Evolutionary conservation across 2,113 vertebrate genomes (phyloP), one percentile per base, ranked within the genome.

Genomic region (Ciconia maguari): DNA sequence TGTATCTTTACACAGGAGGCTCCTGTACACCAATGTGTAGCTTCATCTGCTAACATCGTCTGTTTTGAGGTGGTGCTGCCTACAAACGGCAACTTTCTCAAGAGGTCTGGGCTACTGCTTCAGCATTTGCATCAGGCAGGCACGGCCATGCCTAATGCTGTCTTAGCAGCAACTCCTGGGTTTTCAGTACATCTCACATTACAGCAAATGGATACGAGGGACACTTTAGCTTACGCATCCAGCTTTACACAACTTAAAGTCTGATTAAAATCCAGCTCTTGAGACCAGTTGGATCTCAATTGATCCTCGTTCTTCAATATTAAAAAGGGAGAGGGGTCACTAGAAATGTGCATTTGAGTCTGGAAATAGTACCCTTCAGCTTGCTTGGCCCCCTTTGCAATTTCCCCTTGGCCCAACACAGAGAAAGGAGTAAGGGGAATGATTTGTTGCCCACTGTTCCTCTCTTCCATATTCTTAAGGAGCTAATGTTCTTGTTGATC

Each of bases 111-210:
- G 72, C 58, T 55, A 9, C 65, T 68, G 41, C 57, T 84, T 8
- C 62, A 52, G 83, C 2, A 0, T 13, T 46, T 14, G 70, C 13
- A 1, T 29, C 24, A 20, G 2, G 6, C 32, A 64, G 85, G 48
- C 36, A 46, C 0, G 0, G 90, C 79, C 2, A 1, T 21, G 17
- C 41, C 49, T 5, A 18, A 0, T 0, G 2, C 77, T 42, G 36
- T 41, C 91, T 38, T 11, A 22, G 66, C 93, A 89, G 78, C 83
- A 58, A 9, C 89, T 76, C 74, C 16, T 0, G 1, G 16, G 22
- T 38, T 79, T 65, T 57, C 72, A 76, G 74, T 44, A 65, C 75
- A 13, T 75, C 78, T 79, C 8, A 2, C 0, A 0, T 64, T 68
- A 41, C 69, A 91, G 95, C 61, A 49, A 44, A 52, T 9, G 34